Evolutionary conservation across 2,888 invertebrate species (phyloP), one percentile per base, ranked within the genome.

Genomic region (Clanis bilineata): DNA sequence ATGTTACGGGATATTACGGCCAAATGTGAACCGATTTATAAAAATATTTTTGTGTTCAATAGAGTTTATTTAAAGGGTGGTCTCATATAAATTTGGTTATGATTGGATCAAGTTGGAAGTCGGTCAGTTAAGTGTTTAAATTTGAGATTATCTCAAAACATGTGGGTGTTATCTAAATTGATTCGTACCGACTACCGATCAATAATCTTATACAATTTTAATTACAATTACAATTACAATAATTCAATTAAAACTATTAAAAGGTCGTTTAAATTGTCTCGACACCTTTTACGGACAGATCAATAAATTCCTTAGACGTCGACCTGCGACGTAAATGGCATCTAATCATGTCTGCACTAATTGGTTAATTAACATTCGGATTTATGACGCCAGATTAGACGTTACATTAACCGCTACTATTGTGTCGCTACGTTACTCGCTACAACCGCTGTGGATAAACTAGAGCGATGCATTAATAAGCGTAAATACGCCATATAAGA

Each of bases 291-390:
- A 51, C 18, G 28, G 51, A 18, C 28, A 32, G 15, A 51, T 32
- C 51, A 51, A 51, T 51, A 51, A 32, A 51, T 51, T 28, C 32
- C 51, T 28, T 32, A 32, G 32, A 28, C 51, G 51, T 18, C 32
- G 51, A 32, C 51, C 18, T 28, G 51, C 15, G 51, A 51, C 32
- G 18, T 51, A 51, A 51, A 51, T 18, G 28, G 28, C 32, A 51
- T 51, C 51, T 51, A 32, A 32, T 32, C 51, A 51, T 51, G 51
- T 32, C 28, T 15, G 18, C 51, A 32, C 51, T 51, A 51, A 51
- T 51, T 51, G 51, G 51, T 51, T 51, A 28, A 51, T 51, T 51
- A 51, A 51, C 51, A 32, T 15, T 28, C 18, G 51, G 51, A 51
- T 51, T 51, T 51, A 51, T 51, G 51, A 51, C 18, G 32, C 28